Evolutionary conservation across 2,888 invertebrate species (phyloP).

Genomic region (Congeria kusceri): DNA sequence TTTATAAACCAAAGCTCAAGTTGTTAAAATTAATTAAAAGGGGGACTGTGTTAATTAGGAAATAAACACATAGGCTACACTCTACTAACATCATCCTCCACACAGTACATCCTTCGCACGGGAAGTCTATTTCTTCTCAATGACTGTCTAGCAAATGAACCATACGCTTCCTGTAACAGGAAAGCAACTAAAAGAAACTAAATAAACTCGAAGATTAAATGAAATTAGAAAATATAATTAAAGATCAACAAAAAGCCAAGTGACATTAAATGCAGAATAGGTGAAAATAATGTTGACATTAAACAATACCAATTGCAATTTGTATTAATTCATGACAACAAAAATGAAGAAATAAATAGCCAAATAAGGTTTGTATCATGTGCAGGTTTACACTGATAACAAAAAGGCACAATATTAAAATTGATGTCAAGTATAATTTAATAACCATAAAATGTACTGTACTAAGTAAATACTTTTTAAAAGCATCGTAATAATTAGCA

Average conservation of each 20-base stretch:
- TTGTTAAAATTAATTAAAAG: neutral
- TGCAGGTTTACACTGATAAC: no score
- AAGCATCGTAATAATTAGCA: no score
- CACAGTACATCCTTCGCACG: constrained; percentile 79
- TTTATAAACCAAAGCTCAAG: neutral
- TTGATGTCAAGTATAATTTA: no score
- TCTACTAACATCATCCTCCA: constrained; percentile 81
- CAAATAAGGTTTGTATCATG: no score
- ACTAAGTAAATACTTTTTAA: no score
- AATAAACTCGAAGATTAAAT: no score
- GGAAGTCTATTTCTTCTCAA: constrained; percentile 72
- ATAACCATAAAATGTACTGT: no score
- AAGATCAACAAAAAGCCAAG: no score
- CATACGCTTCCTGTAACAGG: constrained; percentile 79
- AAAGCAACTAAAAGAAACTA: neutral
- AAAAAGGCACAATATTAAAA: no score
- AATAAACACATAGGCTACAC: neutral
- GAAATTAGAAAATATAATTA: no score
- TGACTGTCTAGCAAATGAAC: constrained; percentile 81
- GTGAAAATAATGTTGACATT: neutral
- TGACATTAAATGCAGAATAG: neutral
- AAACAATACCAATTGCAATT: neutral
- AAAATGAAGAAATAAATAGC: neutral
- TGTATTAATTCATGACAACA: no score
- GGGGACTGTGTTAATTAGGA: neutral